Evolutionary conservation across 2,797 vertebrate species (phyloP).

Genomic region (Spea hammondii): DNA sequence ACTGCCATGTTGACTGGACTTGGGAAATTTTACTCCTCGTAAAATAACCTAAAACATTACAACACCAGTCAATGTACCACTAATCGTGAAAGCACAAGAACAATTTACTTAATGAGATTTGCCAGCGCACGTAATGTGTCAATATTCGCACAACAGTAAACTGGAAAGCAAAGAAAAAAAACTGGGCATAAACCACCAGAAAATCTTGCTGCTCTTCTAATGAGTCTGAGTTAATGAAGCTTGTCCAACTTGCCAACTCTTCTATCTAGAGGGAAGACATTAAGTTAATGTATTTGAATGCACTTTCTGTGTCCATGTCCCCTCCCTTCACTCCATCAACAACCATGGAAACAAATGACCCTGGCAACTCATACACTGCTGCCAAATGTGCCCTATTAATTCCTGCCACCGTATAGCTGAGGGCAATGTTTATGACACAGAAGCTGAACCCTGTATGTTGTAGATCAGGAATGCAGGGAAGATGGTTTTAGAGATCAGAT

Average conservation of each 20-base stretch:
- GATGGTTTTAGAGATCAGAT: background rate
- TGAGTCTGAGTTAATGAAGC: slow-evolving; percentile 41
- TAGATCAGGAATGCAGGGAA: background rate
- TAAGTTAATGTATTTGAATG: slow-evolving; percentile 48
- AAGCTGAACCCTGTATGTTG: background rate
- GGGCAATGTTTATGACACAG: background rate
- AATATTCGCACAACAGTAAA: background rate
- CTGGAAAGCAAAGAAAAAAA: slow-evolving; percentile 12
- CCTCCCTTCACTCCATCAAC: slow-evolving; percentile 33
- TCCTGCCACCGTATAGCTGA: slow-evolving; percentile 8
- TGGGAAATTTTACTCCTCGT: too few relatives aligned
- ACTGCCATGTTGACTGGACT: too few relatives aligned
- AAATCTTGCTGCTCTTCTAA: slow-evolving; percentile 23
- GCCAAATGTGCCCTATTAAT: slow-evolving; percentile 35
- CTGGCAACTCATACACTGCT: background rate
- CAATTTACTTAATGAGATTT: background rate
- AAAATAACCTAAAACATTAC: too few relatives aligned
- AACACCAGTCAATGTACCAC: too few relatives aligned
- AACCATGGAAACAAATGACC: slow-evolving; percentile 45
- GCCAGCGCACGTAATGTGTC: background rate
- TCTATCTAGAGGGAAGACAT: slow-evolving; percentile 39
- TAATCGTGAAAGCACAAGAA: background rate
- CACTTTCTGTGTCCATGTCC: slow-evolving; percentile 25
- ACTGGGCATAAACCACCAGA: background rate
- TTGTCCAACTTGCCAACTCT: slow-evolving; percentile 30